Conservation (phyloP, 2,797 vertebrate species). For the Sorex maritimensis region DNA sequence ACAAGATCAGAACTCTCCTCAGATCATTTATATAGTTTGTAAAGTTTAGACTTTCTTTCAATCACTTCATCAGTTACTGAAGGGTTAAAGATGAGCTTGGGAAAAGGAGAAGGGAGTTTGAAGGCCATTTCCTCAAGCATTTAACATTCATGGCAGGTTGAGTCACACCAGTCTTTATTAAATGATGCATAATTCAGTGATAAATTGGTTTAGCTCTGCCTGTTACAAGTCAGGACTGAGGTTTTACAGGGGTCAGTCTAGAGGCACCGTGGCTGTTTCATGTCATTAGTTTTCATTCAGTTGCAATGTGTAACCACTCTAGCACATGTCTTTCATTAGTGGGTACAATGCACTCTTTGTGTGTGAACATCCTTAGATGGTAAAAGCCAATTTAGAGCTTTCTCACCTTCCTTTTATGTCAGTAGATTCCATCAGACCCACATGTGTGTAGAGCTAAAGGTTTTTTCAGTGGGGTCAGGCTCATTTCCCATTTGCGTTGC, state of each 20-base stretch:
- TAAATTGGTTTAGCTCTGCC: constrained; percentile 88
- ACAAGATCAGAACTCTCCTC: constrained; percentile 49
- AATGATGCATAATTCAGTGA: constrained; percentile 87
- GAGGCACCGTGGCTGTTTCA: constrained; percentile 83
- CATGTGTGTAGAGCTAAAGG: constrained; percentile 74
- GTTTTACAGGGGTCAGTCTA: constrained; percentile 84
- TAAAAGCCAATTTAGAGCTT: constrained; percentile 75
- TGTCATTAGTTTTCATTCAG: constrained; percentile 86
- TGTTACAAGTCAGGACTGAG: constrained; percentile 84
- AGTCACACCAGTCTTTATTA: constrained; percentile 84
- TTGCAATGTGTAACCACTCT: constrained; percentile 81
- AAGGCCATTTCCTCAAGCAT: constrained; percentile 69
- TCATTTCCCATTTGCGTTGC: constrained; percentile 80
- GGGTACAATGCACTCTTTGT: constrained; percentile 85
- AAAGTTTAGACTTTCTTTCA: constrained; percentile 68
- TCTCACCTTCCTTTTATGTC: constrained; percentile 83
- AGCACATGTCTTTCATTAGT: constrained; percentile 88
- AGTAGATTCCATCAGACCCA: constrained; percentile 82
- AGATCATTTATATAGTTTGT: constrained; percentile 64
- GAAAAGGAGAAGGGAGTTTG: not conserved
- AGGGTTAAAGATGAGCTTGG: constrained; percentile 72
- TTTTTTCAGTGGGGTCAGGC: constrained; percentile 76
- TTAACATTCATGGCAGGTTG: constrained; percentile 69
- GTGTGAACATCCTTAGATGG: constrained; percentile 70
- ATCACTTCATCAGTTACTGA: not conserved